These are phyloP conservation scores for Semicossyphus pulcher DNA, from an alignment of 2,113 vertebrate genomes.

Conservation along the genomic window DNA sequence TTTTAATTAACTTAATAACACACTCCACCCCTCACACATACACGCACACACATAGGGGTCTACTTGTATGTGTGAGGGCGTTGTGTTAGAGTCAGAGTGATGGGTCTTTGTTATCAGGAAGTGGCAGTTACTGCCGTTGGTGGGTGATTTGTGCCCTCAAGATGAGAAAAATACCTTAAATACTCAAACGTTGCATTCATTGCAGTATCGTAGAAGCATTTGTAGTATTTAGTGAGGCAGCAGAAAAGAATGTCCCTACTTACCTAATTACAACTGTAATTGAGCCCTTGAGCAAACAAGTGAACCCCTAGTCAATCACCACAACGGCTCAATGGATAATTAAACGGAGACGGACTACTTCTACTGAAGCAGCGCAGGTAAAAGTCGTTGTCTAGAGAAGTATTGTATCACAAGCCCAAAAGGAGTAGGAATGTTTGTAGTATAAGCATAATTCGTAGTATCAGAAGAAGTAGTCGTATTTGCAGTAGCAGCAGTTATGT, in stretches of 20 bases:
- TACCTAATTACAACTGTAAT: conserved; percentile 1
- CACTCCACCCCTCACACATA: conserved; percentile 45
- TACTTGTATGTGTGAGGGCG: background rate
- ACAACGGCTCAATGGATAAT: background rate
- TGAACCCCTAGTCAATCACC: conserved; percentile 12
- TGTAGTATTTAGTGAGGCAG: background rate
- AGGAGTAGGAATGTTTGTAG: background rate
- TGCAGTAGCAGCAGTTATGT: background rate
- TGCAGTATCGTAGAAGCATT: background rate
- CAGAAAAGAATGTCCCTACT: background rate
- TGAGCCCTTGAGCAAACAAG: conserved; percentile 13
- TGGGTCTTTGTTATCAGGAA: conserved; percentile 13
- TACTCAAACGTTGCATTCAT: background rate
- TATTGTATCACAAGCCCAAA: background rate
- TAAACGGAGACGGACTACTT: background rate
- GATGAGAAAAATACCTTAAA: background rate
- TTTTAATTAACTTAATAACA: conserved; percentile 70
- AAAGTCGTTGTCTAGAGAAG: background rate
- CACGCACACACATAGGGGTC: conserved; percentile 19
- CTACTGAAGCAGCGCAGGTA: background rate
- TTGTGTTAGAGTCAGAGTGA: conserved; percentile 18
- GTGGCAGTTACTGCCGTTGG: conserved; percentile 26
- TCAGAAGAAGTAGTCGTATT: background rate
- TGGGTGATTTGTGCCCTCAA: background rate
- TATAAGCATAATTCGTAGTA: no score